Base-by-base conservation (phyloP, 2,888 invertebrate genomes). In the Slavum lentiscoides region DNA sequence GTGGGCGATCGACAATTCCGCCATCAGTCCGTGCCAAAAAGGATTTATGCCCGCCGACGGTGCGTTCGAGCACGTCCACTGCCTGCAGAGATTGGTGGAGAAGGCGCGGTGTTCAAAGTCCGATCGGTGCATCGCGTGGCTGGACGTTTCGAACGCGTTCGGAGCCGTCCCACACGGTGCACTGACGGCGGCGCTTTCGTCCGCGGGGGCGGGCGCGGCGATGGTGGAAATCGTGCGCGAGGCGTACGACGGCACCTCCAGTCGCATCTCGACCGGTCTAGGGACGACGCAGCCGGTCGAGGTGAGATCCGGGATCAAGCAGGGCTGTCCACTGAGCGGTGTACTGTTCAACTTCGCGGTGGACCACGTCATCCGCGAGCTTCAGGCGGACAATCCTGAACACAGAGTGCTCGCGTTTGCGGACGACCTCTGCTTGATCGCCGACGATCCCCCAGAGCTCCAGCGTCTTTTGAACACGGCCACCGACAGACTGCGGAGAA, bases 21-120 rank as follows among this genome's bases (percentile, higher is more conserved):
- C 11, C 13, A 37, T 69, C 1, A 69, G 55, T 21, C 69, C 55
- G 0, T 53, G 53, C 30, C 69, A 69, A 11, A 69, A 69, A 55
- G 69, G 69, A 19, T 69, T 69, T 19, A 17, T 69, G 0, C 55
- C 55, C 5, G 15, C 69, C 1, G 69, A 69, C 17, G 69, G 55
- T 8, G 55, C 69, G 2, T 69, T 69, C 30, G 69, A 69, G 30
- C 69, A 70, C 69, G 30, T 55, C 17, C 70, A 70, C 37, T n/a
- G 55, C 1, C 58, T 70, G 1, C 30, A 58, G 4, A 7, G 70
- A 0, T 9, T 23, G 7, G 7, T 68, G 15, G 49, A 68, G 6
- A 43, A 37, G 0, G 49, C 68, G 43, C 43, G 43, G 7, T 43
- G 43, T 43, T 43, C 43, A 7, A 43, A 43, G 43, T 9, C 43